Conservation (phyloP, 2,888 invertebrate species). For the Trichogramma evanescens region DNA sequence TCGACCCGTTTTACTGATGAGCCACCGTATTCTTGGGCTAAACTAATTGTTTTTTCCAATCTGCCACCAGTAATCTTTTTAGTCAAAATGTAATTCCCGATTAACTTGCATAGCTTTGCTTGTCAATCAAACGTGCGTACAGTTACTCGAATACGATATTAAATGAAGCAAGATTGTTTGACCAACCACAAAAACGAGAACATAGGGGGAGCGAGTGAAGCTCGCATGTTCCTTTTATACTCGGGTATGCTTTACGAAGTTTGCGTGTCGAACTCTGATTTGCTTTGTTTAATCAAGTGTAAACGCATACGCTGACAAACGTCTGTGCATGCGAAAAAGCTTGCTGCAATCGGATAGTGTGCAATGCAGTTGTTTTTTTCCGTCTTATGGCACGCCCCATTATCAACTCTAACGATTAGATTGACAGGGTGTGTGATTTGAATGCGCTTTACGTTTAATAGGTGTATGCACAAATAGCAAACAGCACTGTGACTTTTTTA, state of each 20-base stretch:
- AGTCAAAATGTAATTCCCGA: no score
- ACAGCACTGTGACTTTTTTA: no score
- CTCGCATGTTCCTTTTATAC: constrained; percentile 41
- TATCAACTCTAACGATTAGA: constrained; percentile 30
- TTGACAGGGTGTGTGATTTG: constrained; percentile 20
- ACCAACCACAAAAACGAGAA: neutral
- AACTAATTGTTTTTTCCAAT: no score
- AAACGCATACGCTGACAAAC: constrained; percentile 23
- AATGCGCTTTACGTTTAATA: constrained; percentile 27
- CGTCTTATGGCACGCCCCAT: constrained; percentile 15
- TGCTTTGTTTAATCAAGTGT: constrained; percentile 47
- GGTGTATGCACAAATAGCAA: no score
- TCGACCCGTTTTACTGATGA: no score
- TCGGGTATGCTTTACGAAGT: constrained; percentile 27
- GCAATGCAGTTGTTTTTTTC: constrained; percentile 19
- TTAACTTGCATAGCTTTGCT: no score
- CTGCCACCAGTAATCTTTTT: no score
- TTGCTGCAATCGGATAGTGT: constrained; percentile 34
- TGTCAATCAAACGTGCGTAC: no score
- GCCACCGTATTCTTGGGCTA: no score
- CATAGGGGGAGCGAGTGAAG: constrained; percentile 23
- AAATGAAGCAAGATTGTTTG: no score
- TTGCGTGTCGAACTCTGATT: constrained; percentile 48
- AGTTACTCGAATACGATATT: no score
- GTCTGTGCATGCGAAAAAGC: neutral